A percentile compares a stretch with the other conserved stretches of the same genome.
phyloP scores from a whole-genome alignment of 2,113 vertebrate genomes.

The Cavia porcellus region DNA sequence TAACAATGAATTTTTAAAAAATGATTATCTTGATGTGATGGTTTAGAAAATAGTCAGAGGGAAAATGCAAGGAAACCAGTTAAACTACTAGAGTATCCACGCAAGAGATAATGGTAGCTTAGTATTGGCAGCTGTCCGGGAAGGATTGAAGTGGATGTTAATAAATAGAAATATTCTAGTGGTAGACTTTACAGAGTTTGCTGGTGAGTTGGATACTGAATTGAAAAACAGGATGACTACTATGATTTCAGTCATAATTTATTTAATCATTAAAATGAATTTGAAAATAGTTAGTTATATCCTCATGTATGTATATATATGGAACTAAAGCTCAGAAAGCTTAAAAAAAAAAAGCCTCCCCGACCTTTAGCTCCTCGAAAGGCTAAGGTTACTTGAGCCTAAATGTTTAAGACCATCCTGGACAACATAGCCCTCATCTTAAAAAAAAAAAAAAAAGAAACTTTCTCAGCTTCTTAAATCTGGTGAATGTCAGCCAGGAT shows the following conservation, averaged over 20 bases:
- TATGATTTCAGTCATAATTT: slow-evolving; percentile 23
- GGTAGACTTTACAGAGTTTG: background rate
- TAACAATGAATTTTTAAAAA: background rate
- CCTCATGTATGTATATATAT: background rate
- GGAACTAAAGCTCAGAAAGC: background rate
- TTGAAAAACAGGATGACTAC: slow-evolving; percentile 8
- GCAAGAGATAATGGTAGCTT: background rate
- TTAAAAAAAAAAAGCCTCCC: background rate
- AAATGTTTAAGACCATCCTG: background rate
- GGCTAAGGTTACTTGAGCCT: background rate
- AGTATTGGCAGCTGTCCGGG: background rate
- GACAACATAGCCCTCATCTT: background rate
- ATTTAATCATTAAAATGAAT: slow-evolving; percentile 38
- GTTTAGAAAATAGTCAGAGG: background rate
- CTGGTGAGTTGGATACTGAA: background rate
- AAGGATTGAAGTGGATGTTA: background rate
- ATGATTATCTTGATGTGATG: background rate
- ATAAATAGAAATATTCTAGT: background rate
- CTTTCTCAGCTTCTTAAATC: background rate
- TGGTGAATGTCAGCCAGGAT: slow-evolving; percentile 2
- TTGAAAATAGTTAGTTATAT: background rate
- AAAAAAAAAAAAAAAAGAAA: background rate
- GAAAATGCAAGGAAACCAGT: background rate
- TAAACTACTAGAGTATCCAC: background rate
- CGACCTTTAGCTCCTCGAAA: background rate